Evolutionary conservation across 2,888 invertebrate genomes (phyloP).

Genomic region (Ormia ochracea): DNA sequence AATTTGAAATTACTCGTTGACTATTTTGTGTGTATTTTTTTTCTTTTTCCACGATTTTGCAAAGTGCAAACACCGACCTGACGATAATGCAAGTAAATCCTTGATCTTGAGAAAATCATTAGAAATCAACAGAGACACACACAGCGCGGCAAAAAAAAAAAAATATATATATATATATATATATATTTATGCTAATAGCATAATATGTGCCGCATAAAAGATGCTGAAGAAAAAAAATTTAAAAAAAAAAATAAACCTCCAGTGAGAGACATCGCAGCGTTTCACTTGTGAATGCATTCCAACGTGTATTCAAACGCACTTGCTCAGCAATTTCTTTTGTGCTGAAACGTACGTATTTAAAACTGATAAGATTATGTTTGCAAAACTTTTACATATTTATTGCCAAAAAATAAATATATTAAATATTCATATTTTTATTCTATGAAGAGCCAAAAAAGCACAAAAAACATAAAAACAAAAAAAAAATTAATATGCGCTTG

Average conservation of each 20-base stretch:
- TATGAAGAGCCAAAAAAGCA: no score
- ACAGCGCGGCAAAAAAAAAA: background rate
- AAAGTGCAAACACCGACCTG: constrained; percentile 71
- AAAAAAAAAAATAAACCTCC: background rate
- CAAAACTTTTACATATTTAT: constrained; percentile 48
- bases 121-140: background rate
- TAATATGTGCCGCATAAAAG: constrained; percentile 12
- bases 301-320: background rate
- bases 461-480: background rate
- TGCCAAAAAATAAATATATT: constrained; percentile 35
- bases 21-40: constrained; percentile 45
- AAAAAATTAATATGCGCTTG: background rate
- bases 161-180: no score
- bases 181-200: constrained; percentile 33
- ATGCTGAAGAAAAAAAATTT: background rate
- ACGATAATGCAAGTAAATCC: constrained; percentile 69
- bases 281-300: background rate
- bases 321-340: background rate
- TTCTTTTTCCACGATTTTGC: background rate
- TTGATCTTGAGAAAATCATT: constrained; percentile 68
- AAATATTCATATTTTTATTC: background rate
- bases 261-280: background rate
- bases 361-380: constrained; percentile 51
- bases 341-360: background rate
- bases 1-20: constrained; percentile 59